A percentile compares a stretch with the other conserved stretches of the same genome.
Conservation (phyloP, 2,113 vertebrate genomes). For the Thamnaconus septentrionalis region DNA sequence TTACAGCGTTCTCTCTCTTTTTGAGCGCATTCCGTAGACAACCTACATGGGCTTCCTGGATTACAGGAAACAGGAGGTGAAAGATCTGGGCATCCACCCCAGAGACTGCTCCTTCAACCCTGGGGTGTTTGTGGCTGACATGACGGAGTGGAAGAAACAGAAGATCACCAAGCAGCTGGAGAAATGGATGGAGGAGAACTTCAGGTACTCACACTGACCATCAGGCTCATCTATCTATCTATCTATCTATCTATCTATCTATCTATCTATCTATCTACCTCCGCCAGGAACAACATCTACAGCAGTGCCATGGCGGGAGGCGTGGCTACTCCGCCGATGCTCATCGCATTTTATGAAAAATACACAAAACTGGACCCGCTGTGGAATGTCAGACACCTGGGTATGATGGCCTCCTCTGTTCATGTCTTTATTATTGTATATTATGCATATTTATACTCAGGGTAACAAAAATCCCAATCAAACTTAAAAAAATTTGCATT, state of each 20-base stretch:
- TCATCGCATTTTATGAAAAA: conserved; percentile 91
- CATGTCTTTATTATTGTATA: too few relatives aligned
- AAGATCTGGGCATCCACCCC: conserved; percentile 90
- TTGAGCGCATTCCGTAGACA: conserved; percentile 74
- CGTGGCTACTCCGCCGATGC: conserved; percentile 92
- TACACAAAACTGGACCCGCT: conserved; percentile 85
- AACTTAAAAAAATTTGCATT: too few relatives aligned
- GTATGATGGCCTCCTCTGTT: conserved; percentile 62
- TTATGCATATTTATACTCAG: background rate
- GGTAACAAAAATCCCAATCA: too few relatives aligned
- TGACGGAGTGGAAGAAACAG: conserved; percentile 90
- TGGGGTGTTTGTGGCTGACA: conserved; percentile 92
- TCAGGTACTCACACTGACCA: conserved; percentile 73
- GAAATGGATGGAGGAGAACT: conserved; percentile 93
- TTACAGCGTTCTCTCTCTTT: conserved; percentile 12
- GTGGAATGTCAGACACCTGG: conserved; percentile 93
- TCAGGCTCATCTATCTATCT: too few relatives aligned
- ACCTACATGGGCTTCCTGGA: conserved; percentile 97
- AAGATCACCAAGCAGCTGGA: conserved; percentile 92
- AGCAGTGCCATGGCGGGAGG: conserved; percentile 93
- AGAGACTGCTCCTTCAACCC: conserved; percentile 96
- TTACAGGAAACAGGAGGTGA: conserved; percentile 88
- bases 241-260: background rate
- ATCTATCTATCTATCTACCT: background rate
- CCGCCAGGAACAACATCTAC: conserved; percentile 87